Evolutionary conservation across 2,113 vertebrate genomes (phyloP).

Genomic region (Propithecus coquereli): DNA sequence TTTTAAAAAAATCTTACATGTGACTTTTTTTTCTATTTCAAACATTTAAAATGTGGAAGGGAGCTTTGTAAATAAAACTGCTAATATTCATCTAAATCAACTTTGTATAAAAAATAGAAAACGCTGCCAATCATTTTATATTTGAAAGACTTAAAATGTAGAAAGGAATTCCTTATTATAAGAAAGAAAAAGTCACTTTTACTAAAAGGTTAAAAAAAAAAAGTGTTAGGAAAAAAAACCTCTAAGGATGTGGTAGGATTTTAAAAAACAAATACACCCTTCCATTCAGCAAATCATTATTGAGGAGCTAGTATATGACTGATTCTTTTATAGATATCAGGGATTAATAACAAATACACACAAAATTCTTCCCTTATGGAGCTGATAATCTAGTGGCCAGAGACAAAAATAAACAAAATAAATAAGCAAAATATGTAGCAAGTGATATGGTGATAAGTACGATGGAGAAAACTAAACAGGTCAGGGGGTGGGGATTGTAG

Average conservation of each 20-base stretch:
- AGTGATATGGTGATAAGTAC: not conserved
- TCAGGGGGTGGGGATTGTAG: not conserved
- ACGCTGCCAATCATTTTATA: not conserved
- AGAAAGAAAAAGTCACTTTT: constrained; percentile 4
- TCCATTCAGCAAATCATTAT: not conserved
- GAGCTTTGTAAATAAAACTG: not conserved
- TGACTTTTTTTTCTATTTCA: not conserved
- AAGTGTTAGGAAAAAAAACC: not conserved
- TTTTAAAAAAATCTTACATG: constrained; percentile 36
- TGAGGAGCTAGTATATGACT: not conserved
- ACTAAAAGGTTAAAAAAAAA: not conserved
- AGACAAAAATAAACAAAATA: not conserved
- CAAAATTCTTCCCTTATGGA: not conserved
- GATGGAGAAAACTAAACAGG: not conserved
- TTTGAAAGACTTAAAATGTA: not conserved
- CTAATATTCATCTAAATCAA: not conserved
- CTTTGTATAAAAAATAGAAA: not conserved
- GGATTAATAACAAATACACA: not conserved
- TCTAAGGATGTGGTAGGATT: not conserved
- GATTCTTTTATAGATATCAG: not conserved
- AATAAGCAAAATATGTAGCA: not conserved
- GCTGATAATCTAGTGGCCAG: not conserved
- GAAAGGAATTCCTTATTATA: not conserved
- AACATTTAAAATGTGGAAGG: not conserved
- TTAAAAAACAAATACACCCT: not conserved